Conservation (phyloP, 1,140 invertebrate genomes). For the Drosophila nasuta region DNA sequence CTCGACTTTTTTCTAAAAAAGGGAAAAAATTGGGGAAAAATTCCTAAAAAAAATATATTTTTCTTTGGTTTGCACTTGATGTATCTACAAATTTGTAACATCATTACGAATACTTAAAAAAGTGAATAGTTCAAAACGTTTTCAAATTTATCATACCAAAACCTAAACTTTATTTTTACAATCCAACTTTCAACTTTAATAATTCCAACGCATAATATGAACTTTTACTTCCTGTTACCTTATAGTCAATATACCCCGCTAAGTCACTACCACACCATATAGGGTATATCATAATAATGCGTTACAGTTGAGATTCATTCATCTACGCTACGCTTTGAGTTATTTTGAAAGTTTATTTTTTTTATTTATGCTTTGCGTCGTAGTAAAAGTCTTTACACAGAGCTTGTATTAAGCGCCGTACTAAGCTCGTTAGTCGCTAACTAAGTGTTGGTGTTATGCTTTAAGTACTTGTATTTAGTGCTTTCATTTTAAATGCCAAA, state of each 20-base stretch:
- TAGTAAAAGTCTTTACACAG: conserved; percentile 8
- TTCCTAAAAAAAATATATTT: too few relatives aligned
- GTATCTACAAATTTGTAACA: too few relatives aligned
- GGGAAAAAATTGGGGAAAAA: too few relatives aligned
- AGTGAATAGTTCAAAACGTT: too few relatives aligned
- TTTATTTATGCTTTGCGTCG: neutral
- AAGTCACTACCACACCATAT: neutral
- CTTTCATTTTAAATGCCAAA: conserved; percentile 46
- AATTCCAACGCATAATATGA: too few relatives aligned
- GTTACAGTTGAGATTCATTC: conserved; percentile 38
- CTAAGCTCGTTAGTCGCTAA: conserved; percentile 13
- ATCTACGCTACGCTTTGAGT: conserved; percentile 26
- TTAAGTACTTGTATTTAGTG: conserved; percentile 24
- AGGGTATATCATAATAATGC: conserved; percentile 22
- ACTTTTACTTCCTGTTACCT: neutral
- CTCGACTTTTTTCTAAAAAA: too few relatives aligned
- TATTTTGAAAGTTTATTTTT: conserved; percentile 35
- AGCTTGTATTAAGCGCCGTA: conserved; percentile 6
- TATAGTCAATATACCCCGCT: conserved; percentile 1
- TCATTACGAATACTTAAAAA: too few relatives aligned
- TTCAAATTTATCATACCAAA: neutral
- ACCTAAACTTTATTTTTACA: neutral
- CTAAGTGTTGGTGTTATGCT: conserved; percentile 13
- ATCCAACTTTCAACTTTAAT: too few relatives aligned
- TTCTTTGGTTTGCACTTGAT: too few relatives aligned